Conservation (phyloP, 2,888 invertebrate species). For the Autographa gamma region DNA sequence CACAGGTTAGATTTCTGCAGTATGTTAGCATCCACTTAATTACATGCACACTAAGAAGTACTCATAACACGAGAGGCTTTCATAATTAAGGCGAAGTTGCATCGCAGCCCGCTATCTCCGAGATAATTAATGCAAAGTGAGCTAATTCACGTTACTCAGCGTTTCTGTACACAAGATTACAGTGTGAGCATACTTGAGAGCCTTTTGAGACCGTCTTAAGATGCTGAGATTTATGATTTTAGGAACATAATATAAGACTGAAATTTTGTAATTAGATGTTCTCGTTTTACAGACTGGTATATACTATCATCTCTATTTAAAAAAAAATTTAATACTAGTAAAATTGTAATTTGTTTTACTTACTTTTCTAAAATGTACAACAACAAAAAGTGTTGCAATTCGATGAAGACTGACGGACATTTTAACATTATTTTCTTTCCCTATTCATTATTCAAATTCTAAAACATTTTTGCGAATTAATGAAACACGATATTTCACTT, state of each 20-base stretch:
- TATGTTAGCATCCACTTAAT: background rate
- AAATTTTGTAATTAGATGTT: background rate
- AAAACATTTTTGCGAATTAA: background rate
- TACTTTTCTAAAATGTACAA: too few species aligned
- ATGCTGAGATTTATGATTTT: background rate
- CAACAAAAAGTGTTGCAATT: too few species aligned
- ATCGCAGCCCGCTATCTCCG: slow-evolving; percentile 7
- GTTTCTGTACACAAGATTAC: slow-evolving; percentile 21
- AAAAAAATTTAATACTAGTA: too few species aligned
- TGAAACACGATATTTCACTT: slow-evolving; percentile 18
- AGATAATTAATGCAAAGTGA: slow-evolving; percentile 34
- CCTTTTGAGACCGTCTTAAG: background rate
- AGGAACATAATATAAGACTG: background rate
- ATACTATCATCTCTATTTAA: too few species aligned
- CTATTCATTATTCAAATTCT: background rate
- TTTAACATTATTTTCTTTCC: background rate
- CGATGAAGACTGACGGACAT: background rate
- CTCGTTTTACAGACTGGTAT: too few species aligned
- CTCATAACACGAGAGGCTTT: slow-evolving; percentile 9
- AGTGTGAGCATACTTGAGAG: slow-evolving; percentile 10
- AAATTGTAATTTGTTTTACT: too few species aligned
- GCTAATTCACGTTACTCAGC: slow-evolving; percentile 29
- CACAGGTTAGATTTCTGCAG: background rate
- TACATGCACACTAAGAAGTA: background rate
- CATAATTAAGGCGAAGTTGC: slow-evolving; percentile 29